A percentile compares a stretch with the other conserved stretches of the same genome.
Evolutionary conservation across 2,888 invertebrate genomes (phyloP).

Genomic region (Lithophane semibrunnea): DNA sequence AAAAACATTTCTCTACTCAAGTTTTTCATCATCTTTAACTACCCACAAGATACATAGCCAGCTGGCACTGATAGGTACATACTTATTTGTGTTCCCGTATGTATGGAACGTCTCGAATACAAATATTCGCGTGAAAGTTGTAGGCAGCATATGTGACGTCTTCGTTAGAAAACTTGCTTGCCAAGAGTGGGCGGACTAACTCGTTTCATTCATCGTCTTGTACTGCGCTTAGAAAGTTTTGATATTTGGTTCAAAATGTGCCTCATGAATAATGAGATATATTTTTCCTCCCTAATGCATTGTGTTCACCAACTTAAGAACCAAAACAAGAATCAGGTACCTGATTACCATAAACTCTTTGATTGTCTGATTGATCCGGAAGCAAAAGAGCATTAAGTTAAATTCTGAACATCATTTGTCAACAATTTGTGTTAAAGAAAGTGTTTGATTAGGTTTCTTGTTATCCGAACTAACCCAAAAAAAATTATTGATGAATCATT

Average conservation of each 20-base stretch:
- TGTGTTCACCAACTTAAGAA: neutral
- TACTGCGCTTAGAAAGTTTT: slow-evolving; percentile 66
- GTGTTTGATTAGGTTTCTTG: neutral
- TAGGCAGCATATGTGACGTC: slow-evolving; percentile 78
- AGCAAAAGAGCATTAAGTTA: neutral
- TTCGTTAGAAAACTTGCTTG: slow-evolving; percentile 83
- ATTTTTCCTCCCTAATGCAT: neutral
- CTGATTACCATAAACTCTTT: neutral
- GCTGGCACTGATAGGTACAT: slow-evolving; percentile 39
- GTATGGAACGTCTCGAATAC: slow-evolving; percentile 69
- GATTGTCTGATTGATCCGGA: neutral
- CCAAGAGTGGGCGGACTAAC: slow-evolving; percentile 79
- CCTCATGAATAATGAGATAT: too few relatives aligned
- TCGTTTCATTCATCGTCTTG: slow-evolving; percentile 81
- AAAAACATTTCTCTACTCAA: neutral
- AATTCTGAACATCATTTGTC: neutral
- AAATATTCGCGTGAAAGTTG: slow-evolving; percentile 76
- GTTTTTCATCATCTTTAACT: slow-evolving; percentile 11
- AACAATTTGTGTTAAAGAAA: neutral
- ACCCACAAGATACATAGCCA: slow-evolving; percentile 34
- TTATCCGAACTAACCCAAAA: neutral
- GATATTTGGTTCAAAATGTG: slow-evolving; percentile 63
- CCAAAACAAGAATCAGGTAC: neutral
- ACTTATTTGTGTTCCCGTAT: slow-evolving; percentile 53
- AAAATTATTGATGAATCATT: neutral